A percentile compares a stretch with the other conserved stretches of the same genome.
These are phyloP conservation scores for Stigmatopora argus DNA, from an alignment of 2,113 vertebrate species.

Conservation along the genomic window DNA sequence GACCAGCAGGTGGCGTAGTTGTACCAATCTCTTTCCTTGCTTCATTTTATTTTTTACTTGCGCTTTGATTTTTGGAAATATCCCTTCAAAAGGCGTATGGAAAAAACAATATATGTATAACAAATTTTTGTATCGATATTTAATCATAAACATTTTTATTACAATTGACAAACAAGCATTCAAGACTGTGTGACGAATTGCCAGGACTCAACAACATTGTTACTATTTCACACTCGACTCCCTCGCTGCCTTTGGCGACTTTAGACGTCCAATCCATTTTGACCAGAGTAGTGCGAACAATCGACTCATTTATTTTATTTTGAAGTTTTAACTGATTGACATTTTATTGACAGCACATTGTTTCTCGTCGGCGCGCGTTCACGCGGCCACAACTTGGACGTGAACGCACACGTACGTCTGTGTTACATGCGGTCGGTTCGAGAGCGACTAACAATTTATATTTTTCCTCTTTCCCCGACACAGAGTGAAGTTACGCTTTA, in stretches of 20 bases:
- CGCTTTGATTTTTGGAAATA: too few relatives aligned
- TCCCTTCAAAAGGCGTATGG: too few relatives aligned
- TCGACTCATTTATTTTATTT: background rate
- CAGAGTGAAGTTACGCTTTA: background rate
- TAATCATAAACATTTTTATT: too few relatives aligned
- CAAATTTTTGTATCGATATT: too few relatives aligned
- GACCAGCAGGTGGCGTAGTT: conserved; percentile 54
- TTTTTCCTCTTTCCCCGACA: too few relatives aligned
- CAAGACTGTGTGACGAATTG: background rate
- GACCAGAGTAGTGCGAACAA: too few relatives aligned
- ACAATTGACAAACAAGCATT: too few relatives aligned
- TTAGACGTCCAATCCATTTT: too few relatives aligned
- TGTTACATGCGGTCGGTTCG: too few relatives aligned
- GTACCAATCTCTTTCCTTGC: conserved; percentile 6
- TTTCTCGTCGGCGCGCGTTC: conserved; percentile 20
- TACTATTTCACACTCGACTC: background rate
- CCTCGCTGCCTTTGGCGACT: too few relatives aligned
- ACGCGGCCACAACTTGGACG: conserved; percentile 22
- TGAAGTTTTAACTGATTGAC: background rate
- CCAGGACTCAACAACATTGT: background rate
- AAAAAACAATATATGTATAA: too few relatives aligned
- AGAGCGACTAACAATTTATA: background rate
- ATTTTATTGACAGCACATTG: conserved; percentile 47
- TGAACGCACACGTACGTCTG: conserved; percentile 1
- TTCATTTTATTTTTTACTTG: background rate